phyloP scores from a whole-genome alignment of 2,888 invertebrate species.

The Poecilus cupreus region DNA sequence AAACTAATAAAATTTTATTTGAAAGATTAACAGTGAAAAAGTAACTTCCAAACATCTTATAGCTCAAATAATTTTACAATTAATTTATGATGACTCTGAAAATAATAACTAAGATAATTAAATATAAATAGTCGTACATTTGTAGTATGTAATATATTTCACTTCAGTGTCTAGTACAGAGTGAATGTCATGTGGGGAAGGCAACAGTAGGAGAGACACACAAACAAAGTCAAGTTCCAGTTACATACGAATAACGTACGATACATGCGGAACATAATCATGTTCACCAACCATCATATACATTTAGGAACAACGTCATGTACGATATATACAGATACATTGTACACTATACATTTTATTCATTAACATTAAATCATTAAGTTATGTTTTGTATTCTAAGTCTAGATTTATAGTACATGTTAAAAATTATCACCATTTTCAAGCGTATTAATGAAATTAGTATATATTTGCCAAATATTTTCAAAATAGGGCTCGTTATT shows the following conservation, averaged over 20 bases:
- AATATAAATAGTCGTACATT: background rate
- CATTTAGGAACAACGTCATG: slow-evolving; percentile 50
- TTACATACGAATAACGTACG: background rate
- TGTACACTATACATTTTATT: slow-evolving; percentile 37
- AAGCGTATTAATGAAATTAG: slow-evolving; percentile 58
- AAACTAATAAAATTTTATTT: no score
- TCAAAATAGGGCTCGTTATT: slow-evolving; percentile 69
- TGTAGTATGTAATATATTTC: slow-evolving; percentile 25
- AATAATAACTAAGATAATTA: no score
- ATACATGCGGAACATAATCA: slow-evolving; percentile 2
- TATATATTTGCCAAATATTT: slow-evolving; percentile 66
- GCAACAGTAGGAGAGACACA: slow-evolving; percentile 41
- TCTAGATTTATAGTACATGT: slow-evolving; percentile 27
- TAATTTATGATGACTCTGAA: no score
- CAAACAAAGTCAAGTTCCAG: background rate
- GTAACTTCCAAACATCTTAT: no score
- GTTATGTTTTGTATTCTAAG: background rate
- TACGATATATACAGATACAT: slow-evolving; percentile 34
- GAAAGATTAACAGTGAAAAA: no score
- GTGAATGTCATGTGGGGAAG: slow-evolving; percentile 13
- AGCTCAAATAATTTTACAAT: no score
- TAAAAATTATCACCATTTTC: slow-evolving; percentile 59
- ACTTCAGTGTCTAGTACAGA: slow-evolving; percentile 42
- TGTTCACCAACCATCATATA: slow-evolving; percentile 14
- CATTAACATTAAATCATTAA: slow-evolving; percentile 29